Base-by-base conservation (phyloP, 1,140 invertebrate species). In the Lysiphlebus fabarum region DNA sequence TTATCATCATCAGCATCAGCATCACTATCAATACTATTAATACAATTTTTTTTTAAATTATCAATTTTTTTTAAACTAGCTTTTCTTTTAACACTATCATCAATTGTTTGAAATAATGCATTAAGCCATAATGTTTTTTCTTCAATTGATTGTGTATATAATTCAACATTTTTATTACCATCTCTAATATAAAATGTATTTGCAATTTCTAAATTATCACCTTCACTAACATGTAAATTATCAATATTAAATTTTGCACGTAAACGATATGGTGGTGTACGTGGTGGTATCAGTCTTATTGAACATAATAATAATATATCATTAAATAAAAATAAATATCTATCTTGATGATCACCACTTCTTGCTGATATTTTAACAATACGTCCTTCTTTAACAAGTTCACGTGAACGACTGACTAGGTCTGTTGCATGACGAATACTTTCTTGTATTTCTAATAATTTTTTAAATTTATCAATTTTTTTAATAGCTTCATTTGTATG, bases 401-500 rank as follows among this genome's bases (percentile, higher is more conserved):
- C 77, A 64, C 88, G 77, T 36, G 87, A 87, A 62, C 86, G 86
- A 73, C 85, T 86, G 68, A 90, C 84, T 68, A 89, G 82, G 73
- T 87, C 84, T 70, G 84, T 85, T 51, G 84, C 81, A 45, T 82
- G 81, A 59, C 76, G 72, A 74, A 80, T 80, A 70, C 72, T 78
- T 64, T 78, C 76, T 70, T 78, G 76, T 58, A 81, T 79, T 54
- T 79, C 76, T 50, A 81, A 68, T 44, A 81, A 70, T 62, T 79
- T 75, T 59, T 77, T 76, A 62, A 77, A 81, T 63, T 76, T 78
- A 59, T 79, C 77, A 44, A 80, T 78, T 53, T 77, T 79, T 50
- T 85, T 84, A 78, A 90, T 87, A 42, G 84, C 87, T 66, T 86
- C 82, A 69, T 91, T 90, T 7, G 88, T 88, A 75, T 90, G 88